A percentile compares a stretch with the other conserved stretches of the same genome.
Evolutionary conservation across 2,888 invertebrate species (phyloP).

Genomic region (Itoplectis maculator): DNA sequence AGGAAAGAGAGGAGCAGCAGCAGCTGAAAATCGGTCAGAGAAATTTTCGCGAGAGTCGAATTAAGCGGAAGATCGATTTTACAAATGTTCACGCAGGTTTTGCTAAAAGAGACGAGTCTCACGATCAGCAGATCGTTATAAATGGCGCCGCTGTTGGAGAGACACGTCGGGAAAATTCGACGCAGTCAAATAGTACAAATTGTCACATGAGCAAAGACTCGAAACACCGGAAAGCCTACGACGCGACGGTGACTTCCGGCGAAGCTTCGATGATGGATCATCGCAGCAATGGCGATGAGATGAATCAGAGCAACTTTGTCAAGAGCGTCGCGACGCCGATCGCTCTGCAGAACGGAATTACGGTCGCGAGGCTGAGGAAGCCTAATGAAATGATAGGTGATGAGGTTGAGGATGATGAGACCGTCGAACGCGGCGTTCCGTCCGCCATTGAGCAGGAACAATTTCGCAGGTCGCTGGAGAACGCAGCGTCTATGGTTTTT

Average conservation of each 20-base stretch:
- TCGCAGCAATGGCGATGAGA: too few species aligned
- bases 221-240: conserved; percentile 36
- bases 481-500: conserved; percentile 93
- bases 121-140: conserved; percentile 54
- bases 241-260: conserved; percentile 21
- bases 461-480: conserved; percentile 91
- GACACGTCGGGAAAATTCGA: conserved; percentile 74
- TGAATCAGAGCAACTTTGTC: background rate
- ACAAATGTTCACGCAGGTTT: conserved; percentile 59
- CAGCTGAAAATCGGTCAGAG: conserved; percentile 59
- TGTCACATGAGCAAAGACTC: conserved; percentile 48
- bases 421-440: conserved; percentile 86
- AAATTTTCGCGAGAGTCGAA: conserved; percentile 66
- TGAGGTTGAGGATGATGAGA: conserved; percentile 75
- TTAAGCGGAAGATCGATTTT: conserved; percentile 77
- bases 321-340: conserved; percentile 55
- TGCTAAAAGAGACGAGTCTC: conserved; percentile 31
- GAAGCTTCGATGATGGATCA: background rate
- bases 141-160: conserved; percentile 50
- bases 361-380: conserved; percentile 64
- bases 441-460: conserved; percentile 90
- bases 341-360: conserved; percentile 64
- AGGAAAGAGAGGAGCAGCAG: background rate
- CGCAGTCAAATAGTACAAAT: conserved; percentile 78
- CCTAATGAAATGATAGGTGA: conserved; percentile 32